Conservation (phyloP, 2,797 vertebrate genomes). For the Anguilla pacifica region DNA sequence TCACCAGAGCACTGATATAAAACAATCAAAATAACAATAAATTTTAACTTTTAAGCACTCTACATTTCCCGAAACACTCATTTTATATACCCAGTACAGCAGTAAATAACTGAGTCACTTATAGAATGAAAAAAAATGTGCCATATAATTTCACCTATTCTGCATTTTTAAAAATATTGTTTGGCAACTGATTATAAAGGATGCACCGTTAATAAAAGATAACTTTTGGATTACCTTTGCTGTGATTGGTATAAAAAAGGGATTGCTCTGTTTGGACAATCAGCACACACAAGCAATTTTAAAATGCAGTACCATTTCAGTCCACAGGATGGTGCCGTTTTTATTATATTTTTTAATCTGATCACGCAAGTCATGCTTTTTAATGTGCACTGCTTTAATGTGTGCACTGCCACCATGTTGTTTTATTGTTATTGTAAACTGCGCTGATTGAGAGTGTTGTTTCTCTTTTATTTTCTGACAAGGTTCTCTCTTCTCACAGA, state of each 20-base stretch:
- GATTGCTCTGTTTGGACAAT: constrained; percentile 63
- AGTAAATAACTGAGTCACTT: constrained; percentile 5
- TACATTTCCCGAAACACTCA: neutral
- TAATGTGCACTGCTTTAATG: constrained; percentile 32
- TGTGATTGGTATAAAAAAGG: constrained; percentile 19
- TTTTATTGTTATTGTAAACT: constrained; percentile 1
- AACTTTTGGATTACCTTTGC: constrained; percentile 28
- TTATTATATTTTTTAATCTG: constrained; percentile 34
- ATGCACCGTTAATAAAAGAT: constrained; percentile 25
- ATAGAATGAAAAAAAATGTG: constrained; percentile 38
- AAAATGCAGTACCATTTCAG: constrained; percentile 1
- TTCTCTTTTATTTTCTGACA: constrained; percentile 22
- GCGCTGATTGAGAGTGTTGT: neutral
- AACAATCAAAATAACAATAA: constrained; percentile 1
- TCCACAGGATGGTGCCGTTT: constrained; percentile 11
- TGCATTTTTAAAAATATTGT: constrained; percentile 26
- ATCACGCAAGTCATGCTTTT: constrained; percentile 45
- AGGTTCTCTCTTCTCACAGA: constrained; percentile 65
- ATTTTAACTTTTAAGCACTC: neutral
- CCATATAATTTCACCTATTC: constrained; percentile 8
- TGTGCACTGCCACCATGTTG: constrained; percentile 67
- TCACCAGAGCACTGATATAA: constrained; percentile 16
- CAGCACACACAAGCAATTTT: constrained; percentile 58
- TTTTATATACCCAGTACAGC: neutral
- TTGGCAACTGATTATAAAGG: constrained; percentile 15